phyloP scores from a whole-genome alignment of 1,140 invertebrate species.

The Lordiphosa clarofinis region DNA sequence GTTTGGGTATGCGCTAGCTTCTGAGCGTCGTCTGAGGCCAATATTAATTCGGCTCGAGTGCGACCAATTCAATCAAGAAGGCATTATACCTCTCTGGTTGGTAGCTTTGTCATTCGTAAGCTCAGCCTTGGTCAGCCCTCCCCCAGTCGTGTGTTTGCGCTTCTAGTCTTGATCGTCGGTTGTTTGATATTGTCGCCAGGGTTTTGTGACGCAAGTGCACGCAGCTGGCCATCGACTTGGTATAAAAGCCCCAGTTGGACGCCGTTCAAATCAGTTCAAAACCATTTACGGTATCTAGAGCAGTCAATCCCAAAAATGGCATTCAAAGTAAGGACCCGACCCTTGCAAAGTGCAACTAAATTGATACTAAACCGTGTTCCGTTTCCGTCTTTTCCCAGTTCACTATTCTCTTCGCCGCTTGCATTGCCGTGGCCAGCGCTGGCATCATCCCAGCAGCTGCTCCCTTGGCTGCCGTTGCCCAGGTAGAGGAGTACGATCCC shows the following conservation, averaged over 20 bases:
- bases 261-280: conserved; percentile 73
- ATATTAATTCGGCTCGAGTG: conserved; percentile 70
- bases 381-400: conserved; percentile 49
- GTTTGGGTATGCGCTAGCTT: conserved; percentile 57
- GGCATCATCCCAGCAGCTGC: conserved; percentile 74
- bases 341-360: neutral
- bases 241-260: conserved; percentile 72
- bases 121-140: conserved; percentile 41
- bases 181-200: conserved; percentile 58
- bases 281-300: conserved; percentile 78
- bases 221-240: conserved; percentile 51
- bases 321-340: conserved; percentile 71
- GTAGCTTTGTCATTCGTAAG: conserved; percentile 54
- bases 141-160: conserved; percentile 17
- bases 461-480: conserved; percentile 75
- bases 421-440: conserved; percentile 71
- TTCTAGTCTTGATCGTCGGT: conserved; percentile 66
- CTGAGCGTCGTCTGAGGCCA: conserved; percentile 65
- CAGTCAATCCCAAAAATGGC: conserved; percentile 65
- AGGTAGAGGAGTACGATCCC: conserved; percentile 82
- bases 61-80: conserved; percentile 71
- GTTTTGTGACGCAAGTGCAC: conserved; percentile 69
- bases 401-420: conserved; percentile 70
- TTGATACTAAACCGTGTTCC: conserved; percentile 11
- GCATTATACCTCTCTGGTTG: conserved; percentile 54